Evolutionary conservation across 2,888 invertebrate species (phyloP), one percentile per base, ranked within the genome.

Genomic region (Halocaridina rubra): DNA sequence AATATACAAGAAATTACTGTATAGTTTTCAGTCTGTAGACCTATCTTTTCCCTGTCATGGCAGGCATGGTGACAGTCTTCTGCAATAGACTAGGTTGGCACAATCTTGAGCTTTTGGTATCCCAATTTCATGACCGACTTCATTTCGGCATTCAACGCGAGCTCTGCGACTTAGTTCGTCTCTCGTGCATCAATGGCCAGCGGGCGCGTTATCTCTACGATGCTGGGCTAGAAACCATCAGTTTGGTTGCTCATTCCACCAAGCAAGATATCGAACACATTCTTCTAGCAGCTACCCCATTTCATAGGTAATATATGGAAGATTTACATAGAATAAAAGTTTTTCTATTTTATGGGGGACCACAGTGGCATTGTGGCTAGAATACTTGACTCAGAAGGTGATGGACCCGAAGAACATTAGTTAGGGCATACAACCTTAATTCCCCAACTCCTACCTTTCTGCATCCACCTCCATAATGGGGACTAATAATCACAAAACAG

Each of bases 21-120:
- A n/a, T n/a, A n/a, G n/a, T n/a, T n/a, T n/a, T n/a, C n/a, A n/a
- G n/a, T n/a, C n/a, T n/a, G n/a, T n/a, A n/a, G n/a, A n/a, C n/a
- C n/a, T n/a, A n/a, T n/a, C n/a, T n/a, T n/a, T n/a, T n/a, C n/a
- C n/a, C n/a, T n/a, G n/a, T n/a, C n/a, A n/a, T n/a, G n/a, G n/a
- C 89, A 96, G 98, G 98, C 81, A 98, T 98, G 96, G 96, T 99
- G 0, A 97, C 98, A 2, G 94, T 96, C n/a, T 99, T 99, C 92
- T 97, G 98, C 91, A 94, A 94, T 88, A 95, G 97, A 79, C 92
- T 99, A 13, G 97, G 98, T 29, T 99, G 99, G 98, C 94, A 93
- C 88, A 96, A 95, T 90, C 93, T 99, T 90, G 96, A 98, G 91
- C 92, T 97, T 88, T 92, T 99, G 59, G 93, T 99, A 61, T 94